Evolutionary conservation across 1,140 invertebrate species (phyloP).

Genomic region (Drosophila rufa): DNA sequence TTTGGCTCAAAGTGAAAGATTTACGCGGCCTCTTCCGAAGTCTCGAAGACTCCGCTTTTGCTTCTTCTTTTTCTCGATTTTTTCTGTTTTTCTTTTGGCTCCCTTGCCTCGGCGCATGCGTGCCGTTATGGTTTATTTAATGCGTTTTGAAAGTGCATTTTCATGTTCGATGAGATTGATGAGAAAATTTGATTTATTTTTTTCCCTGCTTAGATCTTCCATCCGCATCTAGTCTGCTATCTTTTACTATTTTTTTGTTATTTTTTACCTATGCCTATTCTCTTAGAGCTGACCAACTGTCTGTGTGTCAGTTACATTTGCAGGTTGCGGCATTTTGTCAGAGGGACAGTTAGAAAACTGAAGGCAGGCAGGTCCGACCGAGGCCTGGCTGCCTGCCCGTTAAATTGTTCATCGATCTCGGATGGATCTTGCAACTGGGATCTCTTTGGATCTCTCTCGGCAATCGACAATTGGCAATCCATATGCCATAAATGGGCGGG

Average conservation of each 20-base stretch:
- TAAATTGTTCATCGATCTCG: slow-evolving; percentile 60
- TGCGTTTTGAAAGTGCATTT: slow-evolving; percentile 85
- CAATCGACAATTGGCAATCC: slow-evolving; percentile 60
- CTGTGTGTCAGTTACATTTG: slow-evolving; percentile 77
- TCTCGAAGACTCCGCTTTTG: slow-evolving; percentile 6
- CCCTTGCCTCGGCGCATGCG: slow-evolving; percentile 65
- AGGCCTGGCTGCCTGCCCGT: slow-evolving; percentile 42
- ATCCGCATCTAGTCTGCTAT: slow-evolving; percentile 1
- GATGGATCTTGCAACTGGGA: slow-evolving; percentile 47
- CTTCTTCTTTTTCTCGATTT: slow-evolving; percentile 1
- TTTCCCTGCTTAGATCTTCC: slow-evolving; percentile 37
- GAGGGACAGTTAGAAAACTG: slow-evolving; percentile 77
- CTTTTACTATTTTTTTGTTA: neutral
- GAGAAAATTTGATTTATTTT: slow-evolving; percentile 85
- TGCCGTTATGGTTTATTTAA: slow-evolving; percentile 84
- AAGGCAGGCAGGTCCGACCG: slow-evolving; percentile 66
- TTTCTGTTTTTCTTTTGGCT: slow-evolving; percentile 7
- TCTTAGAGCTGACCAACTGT: slow-evolving; percentile 20
- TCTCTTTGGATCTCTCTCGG: slow-evolving; percentile 20
- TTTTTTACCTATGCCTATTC: slow-evolving; percentile 4
- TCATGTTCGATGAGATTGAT: slow-evolving; percentile 85
- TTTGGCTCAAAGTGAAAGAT: slow-evolving; percentile 82
- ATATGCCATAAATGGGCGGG: slow-evolving; percentile 73
- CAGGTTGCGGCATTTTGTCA: slow-evolving; percentile 83
- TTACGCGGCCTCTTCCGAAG: slow-evolving; percentile 69